Conservation (phyloP, 2,888 invertebrate genomes). For the Mycalesis mineus region DNA sequence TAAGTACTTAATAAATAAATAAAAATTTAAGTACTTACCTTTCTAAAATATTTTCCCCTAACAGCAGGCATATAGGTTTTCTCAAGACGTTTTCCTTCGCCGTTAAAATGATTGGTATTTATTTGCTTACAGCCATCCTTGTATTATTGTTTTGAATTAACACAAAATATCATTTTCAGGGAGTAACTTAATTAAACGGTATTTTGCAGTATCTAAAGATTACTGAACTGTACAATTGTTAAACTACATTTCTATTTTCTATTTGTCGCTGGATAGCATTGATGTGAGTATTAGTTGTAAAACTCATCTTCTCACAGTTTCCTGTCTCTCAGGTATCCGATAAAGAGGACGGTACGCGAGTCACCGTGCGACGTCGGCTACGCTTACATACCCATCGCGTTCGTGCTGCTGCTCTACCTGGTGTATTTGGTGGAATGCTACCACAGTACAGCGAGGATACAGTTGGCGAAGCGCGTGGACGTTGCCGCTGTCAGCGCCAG, state of each 20-base stretch:
- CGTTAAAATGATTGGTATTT: no score
- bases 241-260: not conserved
- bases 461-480: slow-evolving; percentile 81
- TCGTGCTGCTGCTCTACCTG: slow-evolving; percentile 86
- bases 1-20: no score
- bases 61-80: no score
- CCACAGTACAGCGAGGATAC: slow-evolving; percentile 86
- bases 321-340: slow-evolving; percentile 74
- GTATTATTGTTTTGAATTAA: no score
- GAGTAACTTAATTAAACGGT: no score
- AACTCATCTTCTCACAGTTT: slow-evolving; percentile 14
- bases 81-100: no score
- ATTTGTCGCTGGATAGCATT: not conserved
- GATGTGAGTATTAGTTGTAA: not conserved
- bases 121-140: no score
- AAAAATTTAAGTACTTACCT: no score
- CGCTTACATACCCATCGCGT: slow-evolving; percentile 89
- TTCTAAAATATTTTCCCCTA: no score
- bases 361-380: slow-evolving; percentile 90
- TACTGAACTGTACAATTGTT: not conserved
- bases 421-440: slow-evolving; percentile 91
- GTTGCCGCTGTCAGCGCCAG: slow-evolving; percentile 82
- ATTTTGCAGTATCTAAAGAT: not conserved
- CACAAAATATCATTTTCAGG: no score
- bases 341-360: slow-evolving; percentile 80